Evolutionary conservation across 53 echinoderm and acorn worm species (phyloP), one percentile per base, ranked within the genome.

Genomic region (Zoroaster sp.): DNA sequence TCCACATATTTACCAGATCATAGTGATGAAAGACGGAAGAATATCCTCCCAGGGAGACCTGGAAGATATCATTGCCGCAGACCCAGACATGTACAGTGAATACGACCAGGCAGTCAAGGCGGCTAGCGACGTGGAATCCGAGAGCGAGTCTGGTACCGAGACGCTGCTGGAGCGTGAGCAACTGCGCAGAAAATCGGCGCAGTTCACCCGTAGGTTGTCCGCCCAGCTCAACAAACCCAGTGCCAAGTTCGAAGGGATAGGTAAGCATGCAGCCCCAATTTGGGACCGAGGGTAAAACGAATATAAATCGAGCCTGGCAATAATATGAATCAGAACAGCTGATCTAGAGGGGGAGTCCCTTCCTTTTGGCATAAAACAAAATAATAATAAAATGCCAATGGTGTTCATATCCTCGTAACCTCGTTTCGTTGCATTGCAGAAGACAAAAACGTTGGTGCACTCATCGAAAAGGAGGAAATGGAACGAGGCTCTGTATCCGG

Each of bases 21-120:
- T 94, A 6, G 87, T 90, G 3, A 95, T 95, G 95, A 93, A 93
- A 51, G 95, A 93, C 18, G 95, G 95, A 12, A 87, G 67, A 34
- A 83, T 95, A 1, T 40, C 75, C 2, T 51, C 83, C 7, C 83
- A 89, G 73, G 95, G 93, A 9, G 82, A 76, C 4, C 53, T 93
- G 34, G 90, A 95, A 6, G 95, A 92, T 49, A 90, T 95, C 30
- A 83, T 77, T 17, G 53, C 54, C 0, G 46, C 67, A 0, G 93
- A 92, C 41, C 95, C 95, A 2, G 87, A 87, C 34, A 80, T 95
- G 68, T 95, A 88, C 55, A 87, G 83, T 12, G 79, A 87, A 39
- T 95, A 93, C 88, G 70, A 86, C 49, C 88, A 74, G 85, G 77
- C 95, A 3, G 75, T 93, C n/a, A 66, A 87, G 40, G 65, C 92